Evolutionary conservation across 30 jellyfish, hydroid and myxozoan species (phyloP).

Genomic region (Turritopsis rubra): DNA sequence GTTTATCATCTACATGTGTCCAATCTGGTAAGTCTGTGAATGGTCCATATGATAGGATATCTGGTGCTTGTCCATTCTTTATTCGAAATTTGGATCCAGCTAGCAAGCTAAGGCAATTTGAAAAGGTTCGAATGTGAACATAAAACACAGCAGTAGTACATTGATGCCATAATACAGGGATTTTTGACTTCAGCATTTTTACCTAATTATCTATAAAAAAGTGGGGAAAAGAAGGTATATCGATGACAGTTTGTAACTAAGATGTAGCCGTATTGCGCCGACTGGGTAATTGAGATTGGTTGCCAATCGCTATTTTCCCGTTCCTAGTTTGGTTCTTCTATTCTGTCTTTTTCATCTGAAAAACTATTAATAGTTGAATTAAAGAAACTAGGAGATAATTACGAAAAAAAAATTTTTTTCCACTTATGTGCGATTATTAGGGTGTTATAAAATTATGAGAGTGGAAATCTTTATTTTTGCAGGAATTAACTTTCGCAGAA

Average conservation of each 20-base stretch:
- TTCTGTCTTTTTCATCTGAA: too few relatives aligned
- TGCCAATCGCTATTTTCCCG: too few relatives aligned
- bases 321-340: too few relatives aligned
- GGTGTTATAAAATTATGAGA: too few relatives aligned
- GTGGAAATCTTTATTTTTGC: too few relatives aligned
- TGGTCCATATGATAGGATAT: constrained; percentile 71
- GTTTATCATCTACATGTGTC: constrained; percentile 58
- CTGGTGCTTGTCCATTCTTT: constrained; percentile 55
- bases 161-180: neutral
- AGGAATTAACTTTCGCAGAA: too few relatives aligned
- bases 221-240: neutral
- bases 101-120: neutral
- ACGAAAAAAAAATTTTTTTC: too few relatives aligned
- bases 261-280: neutral
- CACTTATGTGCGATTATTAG: too few relatives aligned
- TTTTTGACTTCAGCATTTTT: neutral
- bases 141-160: neutral
- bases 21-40: constrained; percentile 86
- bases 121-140: neutral
- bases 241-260: neutral
- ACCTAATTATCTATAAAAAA: neutral
- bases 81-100: constrained; percentile 22
- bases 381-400: too few relatives aligned
- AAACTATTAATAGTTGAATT: too few relatives aligned
- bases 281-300: too few relatives aligned